Conservation (phyloP, 2,888 invertebrate species). For the Smittia aterrima region DNA sequence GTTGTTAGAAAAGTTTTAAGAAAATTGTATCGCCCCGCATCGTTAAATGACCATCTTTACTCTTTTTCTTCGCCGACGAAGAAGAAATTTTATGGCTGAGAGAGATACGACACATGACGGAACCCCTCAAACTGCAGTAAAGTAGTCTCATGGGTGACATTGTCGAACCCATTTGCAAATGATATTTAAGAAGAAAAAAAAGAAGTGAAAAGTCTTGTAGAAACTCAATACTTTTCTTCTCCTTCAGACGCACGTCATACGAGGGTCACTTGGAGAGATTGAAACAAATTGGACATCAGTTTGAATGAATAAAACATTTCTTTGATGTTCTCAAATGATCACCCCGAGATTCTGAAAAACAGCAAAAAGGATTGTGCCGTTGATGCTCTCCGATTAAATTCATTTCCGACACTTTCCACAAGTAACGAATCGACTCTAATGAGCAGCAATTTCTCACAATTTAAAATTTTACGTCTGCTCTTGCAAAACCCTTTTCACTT, state of each 20-base stretch:
- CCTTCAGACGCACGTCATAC: not conserved
- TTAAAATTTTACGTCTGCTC: conserved; percentile 5
- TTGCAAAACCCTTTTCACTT: not conserved
- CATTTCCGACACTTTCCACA: conserved; percentile 4
- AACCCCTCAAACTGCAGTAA: not conserved
- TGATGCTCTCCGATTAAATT: conserved; percentile 2
- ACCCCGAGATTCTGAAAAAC: not conserved
- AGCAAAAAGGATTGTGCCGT: conserved; percentile 26
- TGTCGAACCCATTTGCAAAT: conserved; percentile 37
- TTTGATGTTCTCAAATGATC: conserved; percentile 18
- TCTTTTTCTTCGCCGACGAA: not conserved
- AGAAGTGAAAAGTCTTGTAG: conserved; percentile 20
- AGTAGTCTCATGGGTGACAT: conserved; percentile 38
- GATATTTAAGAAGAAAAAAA: conserved; percentile 20
- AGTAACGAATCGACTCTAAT: conserved; percentile 13
- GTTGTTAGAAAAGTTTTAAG: not conserved
- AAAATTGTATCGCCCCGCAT: not conserved
- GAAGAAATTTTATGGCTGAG: not conserved
- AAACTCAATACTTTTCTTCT: conserved; percentile 30
- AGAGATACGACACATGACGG: not conserved
- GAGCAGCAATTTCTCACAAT: conserved; percentile 36
- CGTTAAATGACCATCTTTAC: conserved; percentile 19
- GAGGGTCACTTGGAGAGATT: conserved; percentile 1
- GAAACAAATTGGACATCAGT: conserved; percentile 39
- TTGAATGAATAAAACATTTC: conserved; percentile 15